Base-by-base conservation (phyloP, 2,888 invertebrate genomes). In the Sphaerophoria rueppellii region DNA sequence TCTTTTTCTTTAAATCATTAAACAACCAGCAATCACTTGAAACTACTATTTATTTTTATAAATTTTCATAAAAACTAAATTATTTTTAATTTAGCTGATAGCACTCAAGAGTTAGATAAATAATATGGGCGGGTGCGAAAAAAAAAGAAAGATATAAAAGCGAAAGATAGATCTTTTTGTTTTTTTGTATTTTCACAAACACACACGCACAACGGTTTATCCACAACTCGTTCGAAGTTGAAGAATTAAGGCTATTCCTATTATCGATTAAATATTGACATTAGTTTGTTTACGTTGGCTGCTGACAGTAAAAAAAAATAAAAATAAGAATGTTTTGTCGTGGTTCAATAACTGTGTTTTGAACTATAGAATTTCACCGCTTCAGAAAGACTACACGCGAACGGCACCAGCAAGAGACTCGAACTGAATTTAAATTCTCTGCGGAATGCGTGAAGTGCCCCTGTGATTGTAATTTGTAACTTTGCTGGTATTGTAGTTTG, bases 321-420 rank as follows among this genome's bases (percentile, higher is more conserved):
- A 67, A 67, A 65, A 24, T 1, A 24, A 24, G 1, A 24, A 24
- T 24, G 24, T 52, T 78, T 72, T 82, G 50, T 86, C 57, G 65
- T 74, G 67, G 55, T 80, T 82, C 74, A 76, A 78, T 77, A 75
- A 24, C 24, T 24, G 24, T 24, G 78, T 81, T 81, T 77, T 70
- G 70, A 83, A 77, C 50, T 86, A 73, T 81, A 81, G 81, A 37
- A 87, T 82, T 87, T 87, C 86, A 75, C 79, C 76, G 81, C 72
- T 85, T 65, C 71, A 55, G 76, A 40, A 63, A 24, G 2, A 48
- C 67, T 71, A 88, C 88, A 88, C 86, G 86, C 88, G 87, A 86
- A 88, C 88, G 87, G 71, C 86, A 88, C 88, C 86, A 88, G 87
- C 87, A 87, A 87, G 77, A 87, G 86, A 88, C 88, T 88, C 89